Base-by-base conservation (phyloP, 2,888 invertebrate species). In the Drosophila incognita region DNA sequence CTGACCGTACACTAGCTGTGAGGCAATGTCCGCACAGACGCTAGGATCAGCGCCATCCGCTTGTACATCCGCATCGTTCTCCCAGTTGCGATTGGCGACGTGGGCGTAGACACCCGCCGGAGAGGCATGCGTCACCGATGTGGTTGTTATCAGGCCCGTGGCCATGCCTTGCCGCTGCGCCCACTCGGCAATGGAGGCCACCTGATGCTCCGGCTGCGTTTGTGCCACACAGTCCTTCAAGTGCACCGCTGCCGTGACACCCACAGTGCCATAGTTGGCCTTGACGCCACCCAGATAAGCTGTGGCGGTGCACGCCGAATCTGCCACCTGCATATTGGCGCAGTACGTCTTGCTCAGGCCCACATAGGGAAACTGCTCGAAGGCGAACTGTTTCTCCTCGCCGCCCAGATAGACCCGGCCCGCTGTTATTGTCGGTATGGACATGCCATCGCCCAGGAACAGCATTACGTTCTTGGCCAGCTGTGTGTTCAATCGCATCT, bases 381-480 rank as follows among this genome's bases (percentile, higher is more conserved):
- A 97, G 72, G 95, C 94, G 4, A 97, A 94, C 67, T 94, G 94
- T 38, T 95, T 93, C 84, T 97, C 96, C 92, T 97, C 97, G 0
- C 97, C 97, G 0, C 97, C 97, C 40, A 96, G 93, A 91, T 96
- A 96, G 0, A 96, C 95, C 74, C 98, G 94, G 1, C 97, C 95
- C 0, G 97, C 97, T 0, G 97, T 96, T 56, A 97, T 92, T 0
- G 98, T 98, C 0, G 97, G 95, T 75, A 97, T 94, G 46, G 97
- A 97, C 97, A 98, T 97, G 1, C 98, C 98, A 90, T 98, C 98
- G 10, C 96, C 96, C 69, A 97, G 93, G 91, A 96, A 96, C 91
- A 96, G 93, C 56, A 96, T 95, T 13, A 96, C 93, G 92, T 96
- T 96, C 76, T 93, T 93, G 13, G 94, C 94, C 77, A 91, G 54